Evolutionary conservation across 2,797 vertebrate genomes (phyloP).

Genomic region (Enteromius fasciolatus): DNA sequence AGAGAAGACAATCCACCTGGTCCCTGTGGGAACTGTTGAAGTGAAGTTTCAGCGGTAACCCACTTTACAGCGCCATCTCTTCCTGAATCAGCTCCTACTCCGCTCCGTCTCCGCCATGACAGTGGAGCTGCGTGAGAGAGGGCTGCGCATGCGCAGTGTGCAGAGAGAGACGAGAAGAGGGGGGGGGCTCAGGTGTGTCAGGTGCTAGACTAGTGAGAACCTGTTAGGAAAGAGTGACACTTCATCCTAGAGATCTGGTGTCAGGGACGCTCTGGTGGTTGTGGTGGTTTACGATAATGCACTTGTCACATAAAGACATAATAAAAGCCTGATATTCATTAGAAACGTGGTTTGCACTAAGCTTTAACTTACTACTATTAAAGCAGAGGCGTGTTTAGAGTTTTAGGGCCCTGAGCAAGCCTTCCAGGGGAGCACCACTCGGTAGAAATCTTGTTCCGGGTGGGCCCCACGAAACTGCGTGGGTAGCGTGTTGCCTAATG

Average conservation of each 20-base stretch:
- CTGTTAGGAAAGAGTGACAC: constrained; percentile 12
- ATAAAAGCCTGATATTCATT: background rate
- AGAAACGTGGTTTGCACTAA: background rate
- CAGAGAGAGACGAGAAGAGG: constrained; percentile 39
- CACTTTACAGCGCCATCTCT: constrained; percentile 75
- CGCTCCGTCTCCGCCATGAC: constrained; percentile 91
- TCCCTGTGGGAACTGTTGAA: constrained; percentile 53
- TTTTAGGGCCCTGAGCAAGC: background rate
- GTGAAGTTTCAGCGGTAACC: constrained; percentile 63
- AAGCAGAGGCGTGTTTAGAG: background rate
- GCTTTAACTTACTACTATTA: background rate
- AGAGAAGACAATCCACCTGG: constrained; percentile 49
- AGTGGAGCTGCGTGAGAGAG: constrained; percentile 77
- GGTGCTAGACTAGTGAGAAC: constrained; percentile 62
- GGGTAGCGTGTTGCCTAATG: background rate
- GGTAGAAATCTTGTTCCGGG: no score
- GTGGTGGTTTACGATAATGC: background rate
- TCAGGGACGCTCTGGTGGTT: background rate
- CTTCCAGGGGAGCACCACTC: background rate
- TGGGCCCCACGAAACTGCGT: no score
- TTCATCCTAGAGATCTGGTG: background rate
- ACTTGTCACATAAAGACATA: constrained; percentile 1
- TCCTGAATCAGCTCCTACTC: constrained; percentile 79
- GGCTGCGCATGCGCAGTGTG: constrained; percentile 76
- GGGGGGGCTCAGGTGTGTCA: constrained; percentile 74